Evolutionary conservation across 2,113 vertebrate species (phyloP).

Genomic region (Limnothrissa miodon): DNA sequence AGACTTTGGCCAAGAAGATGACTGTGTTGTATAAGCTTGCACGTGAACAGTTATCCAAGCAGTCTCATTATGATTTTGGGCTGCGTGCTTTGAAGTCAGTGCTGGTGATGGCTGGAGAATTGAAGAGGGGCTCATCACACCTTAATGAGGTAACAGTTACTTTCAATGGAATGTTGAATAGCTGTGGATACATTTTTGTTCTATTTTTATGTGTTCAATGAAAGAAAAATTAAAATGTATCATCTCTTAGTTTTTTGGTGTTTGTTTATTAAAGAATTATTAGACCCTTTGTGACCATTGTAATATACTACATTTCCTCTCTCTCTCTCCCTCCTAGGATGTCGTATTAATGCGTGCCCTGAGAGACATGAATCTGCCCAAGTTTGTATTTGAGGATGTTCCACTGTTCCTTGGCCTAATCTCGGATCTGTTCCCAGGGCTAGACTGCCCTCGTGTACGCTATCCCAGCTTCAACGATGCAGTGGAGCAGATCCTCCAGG

Average conservation of each 20-base stretch:
- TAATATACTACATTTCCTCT: background rate
- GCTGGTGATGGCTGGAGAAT: constrained; percentile 92
- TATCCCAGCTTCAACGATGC: constrained; percentile 88
- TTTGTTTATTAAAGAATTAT: too few species aligned
- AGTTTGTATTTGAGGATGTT: constrained; percentile 95
- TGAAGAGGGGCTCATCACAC: constrained; percentile 87
- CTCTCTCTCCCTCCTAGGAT: constrained; percentile 74
- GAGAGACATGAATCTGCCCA: constrained; percentile 96
- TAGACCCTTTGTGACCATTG: background rate
- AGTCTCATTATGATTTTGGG: constrained; percentile 97
- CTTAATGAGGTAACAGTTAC: constrained; percentile 80
- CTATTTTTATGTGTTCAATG: background rate
- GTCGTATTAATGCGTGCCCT: constrained; percentile 94
- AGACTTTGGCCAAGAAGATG: constrained; percentile 97
- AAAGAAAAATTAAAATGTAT: too few species aligned
- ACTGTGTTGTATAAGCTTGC: constrained; percentile 95
- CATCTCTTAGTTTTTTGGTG: too few species aligned
- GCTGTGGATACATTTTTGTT: background rate
- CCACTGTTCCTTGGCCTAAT: constrained; percentile 94
- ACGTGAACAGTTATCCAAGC: constrained; percentile 91
- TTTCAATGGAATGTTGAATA: background rate
- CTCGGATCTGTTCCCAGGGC: constrained; percentile 89
- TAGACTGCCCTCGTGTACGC: constrained; percentile 90
- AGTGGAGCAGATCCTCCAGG: constrained; percentile 79
- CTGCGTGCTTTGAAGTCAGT: constrained; percentile 93